Conservation (phyloP, 2,888 invertebrate genomes). For the Coleophora flavipennella region DNA sequence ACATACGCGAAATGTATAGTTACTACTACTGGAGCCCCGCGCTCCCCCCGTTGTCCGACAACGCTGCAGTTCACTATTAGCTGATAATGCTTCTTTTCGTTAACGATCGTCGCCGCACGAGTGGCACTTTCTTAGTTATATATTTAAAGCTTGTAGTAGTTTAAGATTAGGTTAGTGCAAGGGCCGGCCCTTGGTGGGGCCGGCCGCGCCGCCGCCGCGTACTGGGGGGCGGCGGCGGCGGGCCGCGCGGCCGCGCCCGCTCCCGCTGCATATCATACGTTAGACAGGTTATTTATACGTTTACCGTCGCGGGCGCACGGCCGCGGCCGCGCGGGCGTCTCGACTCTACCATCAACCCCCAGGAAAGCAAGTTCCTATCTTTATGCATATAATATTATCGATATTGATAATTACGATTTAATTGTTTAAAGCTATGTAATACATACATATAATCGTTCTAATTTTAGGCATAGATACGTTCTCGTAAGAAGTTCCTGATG, state of each 20-base stretch:
- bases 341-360: slow-evolving; percentile 68
- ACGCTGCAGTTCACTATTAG: slow-evolving; percentile 73
- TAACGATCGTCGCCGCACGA: slow-evolving; percentile 55
- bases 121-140: slow-evolving; percentile 67
- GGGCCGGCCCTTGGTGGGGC: too few species aligned
- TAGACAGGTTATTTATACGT: slow-evolving; percentile 71
- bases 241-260: slow-evolving; percentile 43
- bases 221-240: slow-evolving; percentile 68
- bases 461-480: slow-evolving; percentile 74
- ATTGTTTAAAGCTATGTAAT: slow-evolving; percentile 75
- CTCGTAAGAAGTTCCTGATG: slow-evolving; percentile 74
- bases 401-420: slow-evolving; percentile 75
- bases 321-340: slow-evolving; percentile 59
- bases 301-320: slow-evolving; percentile 61
- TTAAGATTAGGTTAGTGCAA: slow-evolving; percentile 65
- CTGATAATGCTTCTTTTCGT: slow-evolving; percentile 71
- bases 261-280: slow-evolving; percentile 70
- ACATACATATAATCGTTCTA: slow-evolving; percentile 75
- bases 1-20: slow-evolving; percentile 69
- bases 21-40: slow-evolving; percentile 66
- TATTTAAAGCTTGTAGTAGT: slow-evolving; percentile 68
- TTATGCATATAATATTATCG: slow-evolving; percentile 75
- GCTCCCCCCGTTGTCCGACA: slow-evolving; percentile 71
- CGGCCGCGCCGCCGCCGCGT: slow-evolving; percentile 58
- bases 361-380: slow-evolving; percentile 75